Evolutionary conservation across 2,113 vertebrate genomes (phyloP), one percentile per base, ranked within the genome.

Genomic region (Sebastes schlegelii): DNA sequence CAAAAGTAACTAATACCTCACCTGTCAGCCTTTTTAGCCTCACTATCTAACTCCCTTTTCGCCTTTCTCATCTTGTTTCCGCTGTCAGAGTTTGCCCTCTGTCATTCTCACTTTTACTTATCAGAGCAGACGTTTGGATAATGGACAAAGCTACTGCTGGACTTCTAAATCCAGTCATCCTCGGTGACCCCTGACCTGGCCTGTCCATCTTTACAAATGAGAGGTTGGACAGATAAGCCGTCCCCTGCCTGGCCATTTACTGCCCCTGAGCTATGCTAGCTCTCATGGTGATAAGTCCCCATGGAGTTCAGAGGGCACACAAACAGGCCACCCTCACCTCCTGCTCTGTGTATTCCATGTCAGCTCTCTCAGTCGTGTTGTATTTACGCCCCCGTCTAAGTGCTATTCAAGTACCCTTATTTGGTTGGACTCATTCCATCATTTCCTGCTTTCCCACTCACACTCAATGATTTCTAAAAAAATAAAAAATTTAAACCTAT

Each of bases 141-240:
- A 95, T 92, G 88, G 91, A 91, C 85, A 84, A 89, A 89, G 77
- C 92, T 93, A 90, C 92, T 80, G 77, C 88, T 77, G 87, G 91
- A 93, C 85, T 91, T 93, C 94, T 95, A 94, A 93, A 95, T 94
- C 89, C 93, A 91, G 93, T 93, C 93, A 92, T 91, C 92, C 93
- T 89, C 4, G 81, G 80, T 86, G 93, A 95, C 94, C 95, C 79
- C 74, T 94, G 95, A 94, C 93, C 93, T 69, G 85, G 63, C 88
- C 92, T 94, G 92, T 93, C 91, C 93, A 94, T 95, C 95, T 95
- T 95, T 94, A 94, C 93, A 94, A 93, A 93, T 90, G 85, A 92
- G 92, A 90, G 91, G 88, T 91, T 92, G 88, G 76, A 75, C 74
- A 95, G 95, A 95, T 95, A 94, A 94, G 93, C 93, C 21, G 12